Base-by-base conservation (phyloP, 2,888 invertebrate genomes). In the Coelinius sp. region DNA sequence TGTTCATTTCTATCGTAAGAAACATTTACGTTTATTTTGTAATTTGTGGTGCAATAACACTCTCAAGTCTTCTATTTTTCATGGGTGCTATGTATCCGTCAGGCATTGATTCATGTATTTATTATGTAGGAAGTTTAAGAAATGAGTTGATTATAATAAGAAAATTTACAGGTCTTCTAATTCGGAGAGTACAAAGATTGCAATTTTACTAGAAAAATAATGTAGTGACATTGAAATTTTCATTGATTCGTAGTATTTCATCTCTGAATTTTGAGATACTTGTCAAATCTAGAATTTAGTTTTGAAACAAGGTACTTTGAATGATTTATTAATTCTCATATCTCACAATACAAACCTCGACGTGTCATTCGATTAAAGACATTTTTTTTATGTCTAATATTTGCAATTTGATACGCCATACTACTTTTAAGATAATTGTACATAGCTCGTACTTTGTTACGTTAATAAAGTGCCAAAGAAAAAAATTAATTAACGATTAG, bases 401-500 rank as follows among this genome's bases (percentile, higher is more conserved):
- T 49, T 64, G 8, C 35, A 25, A 10, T 41, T 31, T 52, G 44
- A 73, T 49, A 81, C 79, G 85, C 86, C 86, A 86, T 86, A 85
- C 81, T 86, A 85, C 71, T 75, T n/a, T 73, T 85, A 59, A 71
- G 59, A 38, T 62, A 77, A 78, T 78, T 85, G 85, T 86, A 85
- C 74, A 85, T 84, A 78, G 71, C 73, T 82, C 76, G 65, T 78
- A 81, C 81, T 76, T 81, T 82, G 79, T 83, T 82, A 83, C 76
- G 73, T 78, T 79, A 85, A 85, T 86, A 86, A 86, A 86, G 84
- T 86, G 84, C 86, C 86, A 86, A 86, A 86, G 86, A 86, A 85
- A 86, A 82, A 74, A 68, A 63, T 17, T 31, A n/a, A 64, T 46
- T 31, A 12, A 35, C 38, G 52, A 8, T 66, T 8, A 52, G 7